Percentiles rank a stretch among this genome's conserved stretches.
These are phyloP conservation scores for Ylistrum balloti DNA, from an alignment of 1,140 invertebrate species.

Conservation along the genomic window DNA sequence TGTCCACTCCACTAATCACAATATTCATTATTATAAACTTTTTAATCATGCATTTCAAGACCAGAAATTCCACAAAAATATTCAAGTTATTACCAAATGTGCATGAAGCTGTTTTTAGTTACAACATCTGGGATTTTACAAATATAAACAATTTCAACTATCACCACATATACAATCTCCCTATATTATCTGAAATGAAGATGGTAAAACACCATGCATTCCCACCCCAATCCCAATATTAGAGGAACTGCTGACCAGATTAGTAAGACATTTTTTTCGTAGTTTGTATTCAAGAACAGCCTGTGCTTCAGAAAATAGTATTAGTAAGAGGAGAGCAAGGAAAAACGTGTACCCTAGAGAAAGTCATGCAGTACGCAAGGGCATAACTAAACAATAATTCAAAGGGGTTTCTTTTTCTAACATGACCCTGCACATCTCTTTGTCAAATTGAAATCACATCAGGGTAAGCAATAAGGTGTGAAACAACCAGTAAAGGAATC, in stretches of 20 bases:
- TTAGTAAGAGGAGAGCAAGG: constrained; percentile 14
- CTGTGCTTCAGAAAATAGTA: neutral
- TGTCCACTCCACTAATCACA: neutral
- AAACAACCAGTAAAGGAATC: neutral
- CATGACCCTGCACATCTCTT: neutral
- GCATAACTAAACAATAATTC: neutral
- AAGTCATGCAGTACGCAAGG: constrained; percentile 4
- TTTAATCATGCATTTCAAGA: constrained; percentile 23
- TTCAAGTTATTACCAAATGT: constrained; percentile 21
- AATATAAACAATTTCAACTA: neutral
- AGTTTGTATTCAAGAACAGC: neutral
- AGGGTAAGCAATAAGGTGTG: neutral
- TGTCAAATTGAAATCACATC: neutral
- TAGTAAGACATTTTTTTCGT: neutral
- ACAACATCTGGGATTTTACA: neutral
- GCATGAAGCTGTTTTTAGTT: neutral
- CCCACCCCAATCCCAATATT: neutral
- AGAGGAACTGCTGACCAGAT: neutral
- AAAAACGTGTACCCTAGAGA: neutral
- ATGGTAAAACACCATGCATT: constrained; percentile 7
- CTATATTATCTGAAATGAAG: neutral
- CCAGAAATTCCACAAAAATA: neutral
- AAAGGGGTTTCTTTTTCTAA: neutral
- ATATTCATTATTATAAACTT: neutral
- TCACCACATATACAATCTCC: neutral